These are phyloP conservation scores for Bufo gargarizans DNA, from an alignment of 2,113 vertebrate genomes.

Conservation along the genomic window DNA sequence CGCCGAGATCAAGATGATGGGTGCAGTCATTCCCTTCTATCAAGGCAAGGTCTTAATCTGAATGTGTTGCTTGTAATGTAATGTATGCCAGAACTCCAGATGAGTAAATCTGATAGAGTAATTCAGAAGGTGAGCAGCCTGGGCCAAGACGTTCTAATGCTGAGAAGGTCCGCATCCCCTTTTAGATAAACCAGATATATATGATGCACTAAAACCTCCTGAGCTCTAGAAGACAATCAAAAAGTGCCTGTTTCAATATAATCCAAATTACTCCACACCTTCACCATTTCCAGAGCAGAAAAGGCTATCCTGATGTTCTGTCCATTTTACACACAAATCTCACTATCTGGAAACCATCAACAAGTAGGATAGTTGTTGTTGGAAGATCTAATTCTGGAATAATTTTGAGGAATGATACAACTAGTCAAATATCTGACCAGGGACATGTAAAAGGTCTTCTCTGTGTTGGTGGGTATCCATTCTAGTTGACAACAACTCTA, in stretches of 20 bases:
- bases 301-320: too few species aligned
- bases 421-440: too few species aligned
- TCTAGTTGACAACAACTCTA: too few species aligned
- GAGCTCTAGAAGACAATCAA: neutral
- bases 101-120: constrained; percentile 60
- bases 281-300: too few species aligned
- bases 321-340: too few species aligned
- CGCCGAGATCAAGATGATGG: constrained; percentile 20
- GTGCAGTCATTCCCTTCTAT: constrained; percentile 32
- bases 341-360: too few species aligned
- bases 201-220: neutral
- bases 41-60: constrained; percentile 60
- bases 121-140: constrained; percentile 15
- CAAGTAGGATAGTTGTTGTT: too few species aligned
- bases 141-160: neutral
- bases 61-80: constrained; percentile 50
- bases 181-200: neutral
- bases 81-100: constrained; percentile 57
- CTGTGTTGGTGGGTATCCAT: too few species aligned
- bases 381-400: too few species aligned
- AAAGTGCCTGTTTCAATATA: neutral
- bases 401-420: too few species aligned
- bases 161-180: neutral
- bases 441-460: too few species aligned
- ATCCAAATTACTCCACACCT: too few species aligned